phyloP scores from a whole-genome alignment of 2,888 invertebrate species.

The Cancer borealis region DNA sequence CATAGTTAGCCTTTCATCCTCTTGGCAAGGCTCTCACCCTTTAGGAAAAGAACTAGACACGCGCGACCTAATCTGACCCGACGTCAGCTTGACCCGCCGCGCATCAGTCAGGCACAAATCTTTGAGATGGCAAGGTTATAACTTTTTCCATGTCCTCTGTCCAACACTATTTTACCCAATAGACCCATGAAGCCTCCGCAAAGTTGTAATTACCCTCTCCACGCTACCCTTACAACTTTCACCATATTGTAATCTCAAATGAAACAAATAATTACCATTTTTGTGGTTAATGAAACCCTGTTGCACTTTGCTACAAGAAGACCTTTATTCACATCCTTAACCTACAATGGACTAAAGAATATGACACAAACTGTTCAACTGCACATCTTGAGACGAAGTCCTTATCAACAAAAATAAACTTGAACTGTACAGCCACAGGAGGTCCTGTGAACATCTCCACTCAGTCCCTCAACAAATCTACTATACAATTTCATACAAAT shows the following conservation, averaged over 20 bases:
- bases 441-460: conserved; percentile 54
- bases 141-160: too few relatives aligned
- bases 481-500: conserved; percentile 71
- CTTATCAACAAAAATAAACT: conserved; percentile 74
- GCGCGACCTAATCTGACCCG: too few relatives aligned
- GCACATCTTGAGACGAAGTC: conserved; percentile 74
- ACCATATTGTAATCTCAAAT: neutral
- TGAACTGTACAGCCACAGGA: conserved; percentile 73
- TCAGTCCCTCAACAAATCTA: conserved; percentile 66
- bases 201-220: too few relatives aligned
- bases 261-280: neutral
- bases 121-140: too few relatives aligned
- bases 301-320: conserved; percentile 72
- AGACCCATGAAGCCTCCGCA: too few relatives aligned
- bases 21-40: too few relatives aligned
- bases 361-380: conserved; percentile 75
- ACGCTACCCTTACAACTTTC: neutral
- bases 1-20: too few relatives aligned
- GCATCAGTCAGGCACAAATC: too few relatives aligned
- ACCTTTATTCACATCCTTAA: conserved; percentile 76
- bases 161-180: too few relatives aligned
- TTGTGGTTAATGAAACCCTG: conserved; percentile 6
- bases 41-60: too few relatives aligned
- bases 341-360: conserved; percentile 72
- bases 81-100: too few relatives aligned